phyloP scores from a whole-genome alignment of 2,888 invertebrate genomes.

The Yponomeuta plumbellus region DNA sequence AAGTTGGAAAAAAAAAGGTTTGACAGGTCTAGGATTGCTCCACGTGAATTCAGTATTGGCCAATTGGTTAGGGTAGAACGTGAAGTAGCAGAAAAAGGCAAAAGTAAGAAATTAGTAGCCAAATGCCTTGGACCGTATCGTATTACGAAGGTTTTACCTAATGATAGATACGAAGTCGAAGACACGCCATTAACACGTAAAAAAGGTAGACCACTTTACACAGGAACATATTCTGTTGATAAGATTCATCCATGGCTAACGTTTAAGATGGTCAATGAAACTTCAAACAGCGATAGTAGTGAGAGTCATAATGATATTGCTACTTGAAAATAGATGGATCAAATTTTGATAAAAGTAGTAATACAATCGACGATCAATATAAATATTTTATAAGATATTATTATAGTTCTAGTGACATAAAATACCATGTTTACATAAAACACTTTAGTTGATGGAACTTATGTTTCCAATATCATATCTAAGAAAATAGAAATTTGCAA shows the following conservation, averaged over 20 bases:
- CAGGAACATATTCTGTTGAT: conserved; percentile 14
- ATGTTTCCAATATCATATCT: no score
- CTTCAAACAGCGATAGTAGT: background rate
- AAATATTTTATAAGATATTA: no score
- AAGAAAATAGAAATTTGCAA: no score
- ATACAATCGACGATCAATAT: no score
- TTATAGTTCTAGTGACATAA: no score
- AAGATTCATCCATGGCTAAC: conserved; percentile 16
- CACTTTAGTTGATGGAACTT: no score
- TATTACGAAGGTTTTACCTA: conserved; percentile 12
- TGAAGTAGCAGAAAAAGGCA: conserved; percentile 15
- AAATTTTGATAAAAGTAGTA: background rate
- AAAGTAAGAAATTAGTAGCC: conserved; percentile 18
- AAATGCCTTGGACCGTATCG: conserved; percentile 20
- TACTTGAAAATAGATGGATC: background rate
- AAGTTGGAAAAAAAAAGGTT: conserved; percentile 6
- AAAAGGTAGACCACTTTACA: conserved; percentile 14
- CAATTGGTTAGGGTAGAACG: background rate
- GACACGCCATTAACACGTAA: conserved; percentile 10
- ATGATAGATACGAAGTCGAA: conserved; percentile 19
- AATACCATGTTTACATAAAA: no score
- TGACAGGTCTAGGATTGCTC: background rate
- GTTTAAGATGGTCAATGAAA: conserved; percentile 15
- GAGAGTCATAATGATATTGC: background rate
- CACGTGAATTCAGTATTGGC: background rate